Conservation (phyloP, 2,797 vertebrate species). For the Acrossocheilus wenchowensis region DNA sequence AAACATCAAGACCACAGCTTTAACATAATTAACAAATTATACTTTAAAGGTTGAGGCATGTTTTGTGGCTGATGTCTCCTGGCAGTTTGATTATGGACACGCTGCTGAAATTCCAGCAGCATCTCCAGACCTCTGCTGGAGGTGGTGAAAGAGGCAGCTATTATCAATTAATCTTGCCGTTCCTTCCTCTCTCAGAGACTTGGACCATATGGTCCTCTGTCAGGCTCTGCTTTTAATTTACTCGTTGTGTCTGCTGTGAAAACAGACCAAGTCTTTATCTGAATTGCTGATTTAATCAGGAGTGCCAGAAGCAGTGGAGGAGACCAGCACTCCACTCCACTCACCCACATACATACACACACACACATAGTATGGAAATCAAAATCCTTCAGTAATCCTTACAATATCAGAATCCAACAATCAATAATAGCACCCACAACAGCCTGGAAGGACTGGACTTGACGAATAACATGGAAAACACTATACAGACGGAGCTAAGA, state of each 20-base stretch:
- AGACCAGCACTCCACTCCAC: constrained; percentile 46
- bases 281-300: constrained; percentile 79
- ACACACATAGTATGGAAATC: constrained; percentile 21
- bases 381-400: background rate
- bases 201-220: constrained; percentile 83
- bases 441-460: background rate
- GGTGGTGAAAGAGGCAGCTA: constrained; percentile 79
- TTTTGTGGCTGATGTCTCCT: constrained; percentile 45
- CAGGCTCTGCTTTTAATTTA: constrained; percentile 84
- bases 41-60: background rate
- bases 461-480: background rate
- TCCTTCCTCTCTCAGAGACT: constrained; percentile 73
- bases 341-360: constrained; percentile 11
- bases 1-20: background rate
- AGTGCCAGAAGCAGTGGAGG: constrained; percentile 62
- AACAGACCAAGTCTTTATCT: constrained; percentile 80
- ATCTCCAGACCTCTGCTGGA: constrained; percentile 51
- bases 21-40: background rate
- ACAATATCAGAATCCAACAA: background rate
- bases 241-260: constrained; percentile 78
- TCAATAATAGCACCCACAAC: background rate
- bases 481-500: background rate
- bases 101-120: constrained; percentile 75
- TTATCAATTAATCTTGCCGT: constrained; percentile 84
- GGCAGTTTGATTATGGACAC: constrained; percentile 72